Evolutionary conservation across 2,888 invertebrate species (phyloP), one percentile per base, ranked within the genome.

Genomic region (Ophion ventricosus): DNA sequence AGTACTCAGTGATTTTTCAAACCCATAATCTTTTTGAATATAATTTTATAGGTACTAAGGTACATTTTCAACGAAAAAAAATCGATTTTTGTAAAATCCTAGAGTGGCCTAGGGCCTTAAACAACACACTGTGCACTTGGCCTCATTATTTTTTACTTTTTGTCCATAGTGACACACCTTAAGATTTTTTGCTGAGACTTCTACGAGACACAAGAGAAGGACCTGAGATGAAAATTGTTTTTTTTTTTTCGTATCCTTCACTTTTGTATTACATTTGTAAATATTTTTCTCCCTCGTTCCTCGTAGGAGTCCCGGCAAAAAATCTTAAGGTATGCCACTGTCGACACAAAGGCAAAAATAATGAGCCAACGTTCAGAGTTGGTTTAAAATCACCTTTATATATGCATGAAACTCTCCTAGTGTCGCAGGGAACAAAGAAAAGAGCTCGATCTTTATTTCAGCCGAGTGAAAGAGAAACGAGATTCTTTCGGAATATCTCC

Each of bases 401-500:
- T 23, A 59, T n/a, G 70, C 17, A 17, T 61, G 61, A 0, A 67
- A 66, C 20, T 64, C 25, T 66, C 56, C 43, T 20, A 57, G 56
- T 49, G 43, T 43, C 20, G 25, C 63, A 26, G 70, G 66, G 81
- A 85, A 86, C 87, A 88, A 87, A 87, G 87, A 82, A 83, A 80
- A 61, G 40, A 73, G 35, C 79, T 66, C 74, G 78, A 66, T 61
- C 79, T 64, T 49, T 14, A 49, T 59, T 59, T 67, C 79, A 86
- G 70, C 72, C 57, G 80, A 86, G 83, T 75, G 85, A 85, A 88
- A 82, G 86, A 86, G 85, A 87, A 87, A 85, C 78, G 75, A 43
- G 73, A 75, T 35, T 35, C 61, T 73, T 56, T 56, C 76, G 76
- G 63, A 56, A 43, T 72, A 74, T 81, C 40, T 35, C 43, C 17